Evolutionary conservation across 2,113 vertebrate species (phyloP), one percentile per base, ranked within the genome.

Genomic region (Alouatta palliata): DNA sequence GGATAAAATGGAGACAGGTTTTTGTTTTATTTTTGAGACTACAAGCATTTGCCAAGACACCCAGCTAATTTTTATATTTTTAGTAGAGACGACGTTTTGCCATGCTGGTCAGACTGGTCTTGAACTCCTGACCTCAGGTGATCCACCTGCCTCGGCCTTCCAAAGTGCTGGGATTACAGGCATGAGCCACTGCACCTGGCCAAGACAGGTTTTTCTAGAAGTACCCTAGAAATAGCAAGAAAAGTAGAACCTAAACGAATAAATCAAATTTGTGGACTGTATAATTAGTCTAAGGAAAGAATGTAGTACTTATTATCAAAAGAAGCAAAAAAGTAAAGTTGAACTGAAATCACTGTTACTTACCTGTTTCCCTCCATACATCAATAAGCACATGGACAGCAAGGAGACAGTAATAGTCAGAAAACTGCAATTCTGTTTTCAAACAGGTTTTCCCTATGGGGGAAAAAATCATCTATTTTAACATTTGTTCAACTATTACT

Each of bases 351-450:
- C 76, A 87, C 21, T 92, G 54, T 21, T 86, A 94, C 99, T 32
- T 98, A 99, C 99, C 99, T 49, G 99, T 98, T 84, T 99, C 99
- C 37, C 97, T 98, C 99, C 99, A 99, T 85, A 99, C 96, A 98
- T 99, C 99, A 13, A 99, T 97, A 96, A 99, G 99, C n/a, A 99
- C 98, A 25, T 99, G 99, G 96, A 99, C 99, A 30, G 99, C 99
- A 98, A 99, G 99, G 70, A 99, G 99, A 96, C 99, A 99, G 96
- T 99, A 99, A 98, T 99, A 99, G 92, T 99, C 99, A 16, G 99
- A 99, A 98, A 99, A 99, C 97, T 99, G 99, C 95, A 99, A 98
- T 98, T 99, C 99, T 23, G 99, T 99, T 98, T 99, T 99, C 98
- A 99, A 99, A 96, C 99, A 99, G 30, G 98, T 98, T 83, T 98